Base-by-base conservation (phyloP, 2,888 invertebrate species). In the Orgyia antiqua region DNA sequence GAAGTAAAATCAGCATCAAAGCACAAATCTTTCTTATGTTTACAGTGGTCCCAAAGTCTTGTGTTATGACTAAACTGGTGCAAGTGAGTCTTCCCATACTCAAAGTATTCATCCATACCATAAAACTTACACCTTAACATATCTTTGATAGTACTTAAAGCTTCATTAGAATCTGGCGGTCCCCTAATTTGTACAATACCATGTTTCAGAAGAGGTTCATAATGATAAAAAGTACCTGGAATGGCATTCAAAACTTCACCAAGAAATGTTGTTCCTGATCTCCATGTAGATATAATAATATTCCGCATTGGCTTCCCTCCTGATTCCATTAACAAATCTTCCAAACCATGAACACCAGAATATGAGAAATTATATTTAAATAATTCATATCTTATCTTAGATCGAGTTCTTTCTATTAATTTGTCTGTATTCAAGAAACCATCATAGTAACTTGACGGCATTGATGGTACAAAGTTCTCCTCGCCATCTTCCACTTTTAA, bases 251-350 rank as follows among this genome's bases (percentile, higher is more conserved):
- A 69, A 24, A 95, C 89, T 61, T 95, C 95, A 31, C 95, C 96
- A 29, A 96, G 87, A 69, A 96, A 96, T 18, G 96, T 96, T 10
- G 96, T 95, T 4, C 96, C 96, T 3, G 95, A 94, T 50, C 96
- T 88, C 95, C 96, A 96, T 8, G 94, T 94, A n/a, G 95, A 94
- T 38, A 95, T 79, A 45, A 96, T 91, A 26, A 96, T 72, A 68
- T 92, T 94, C 44, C 93, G 88, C 34, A 94, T 65, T 3, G 95
- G 95, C 34, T 80, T 87, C 8, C 95, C 95, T 23, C 89, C 90
- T 21, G 89, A 86, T 50, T 92, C 92, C 50, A 91, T 82, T 1
- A 92, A 88, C 56, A 93, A 88, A 56, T 94, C 91, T 33, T 90
- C 86, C 39, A 94, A 68, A 40, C 89, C 89, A 41, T 84, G 80